A percentile compares a stretch with the other conserved stretches of the same genome.
These are phyloP conservation scores for Tholera decimalis DNA, from an alignment of 2,888 invertebrate genomes.

Conservation along the genomic window DNA sequence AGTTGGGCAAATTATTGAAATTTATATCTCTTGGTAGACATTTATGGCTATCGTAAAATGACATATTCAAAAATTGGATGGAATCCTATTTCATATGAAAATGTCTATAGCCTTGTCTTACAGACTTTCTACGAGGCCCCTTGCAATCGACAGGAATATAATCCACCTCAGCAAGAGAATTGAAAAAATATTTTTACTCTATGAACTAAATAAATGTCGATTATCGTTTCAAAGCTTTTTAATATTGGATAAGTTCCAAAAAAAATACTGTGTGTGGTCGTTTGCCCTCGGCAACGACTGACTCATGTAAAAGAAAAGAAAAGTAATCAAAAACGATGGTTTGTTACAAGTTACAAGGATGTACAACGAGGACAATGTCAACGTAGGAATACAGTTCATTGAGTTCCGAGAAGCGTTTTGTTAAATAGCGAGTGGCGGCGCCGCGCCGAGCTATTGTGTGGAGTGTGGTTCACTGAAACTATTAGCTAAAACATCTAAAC, in stretches of 20 bases:
- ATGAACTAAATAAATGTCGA: conserved; percentile 57
- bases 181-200: conserved; percentile 28
- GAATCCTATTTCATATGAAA: not conserved
- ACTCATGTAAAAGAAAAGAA: conserved; percentile 66
- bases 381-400: conserved; percentile 27
- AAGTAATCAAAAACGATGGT: conserved; percentile 57
- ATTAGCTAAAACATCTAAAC: conserved; percentile 43
- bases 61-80: not conserved
- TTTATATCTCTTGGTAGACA: conserved; percentile 16
- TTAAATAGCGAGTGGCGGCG: conserved; percentile 39
- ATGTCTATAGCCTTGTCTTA: not conserved
- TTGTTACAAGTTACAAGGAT: conserved; percentile 45
- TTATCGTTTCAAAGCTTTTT: conserved; percentile 57
- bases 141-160: not conserved
- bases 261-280: conserved; percentile 79
- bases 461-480: conserved; percentile 35
- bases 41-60: conserved; percentile 5
- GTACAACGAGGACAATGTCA: conserved; percentile 48
- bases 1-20: conserved; percentile 14
- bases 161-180: not conserved
- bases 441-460: conserved; percentile 21
- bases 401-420: conserved; percentile 53
- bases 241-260: conserved; percentile 80
- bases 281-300: conserved; percentile 68
- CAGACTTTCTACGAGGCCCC: not conserved